A percentile compares a stretch with the other conserved stretches of the same genome.
These are phyloP conservation scores for Prietella phreatophila DNA, from an alignment of 2,113 vertebrate genomes.

Conservation along the genomic window DNA sequence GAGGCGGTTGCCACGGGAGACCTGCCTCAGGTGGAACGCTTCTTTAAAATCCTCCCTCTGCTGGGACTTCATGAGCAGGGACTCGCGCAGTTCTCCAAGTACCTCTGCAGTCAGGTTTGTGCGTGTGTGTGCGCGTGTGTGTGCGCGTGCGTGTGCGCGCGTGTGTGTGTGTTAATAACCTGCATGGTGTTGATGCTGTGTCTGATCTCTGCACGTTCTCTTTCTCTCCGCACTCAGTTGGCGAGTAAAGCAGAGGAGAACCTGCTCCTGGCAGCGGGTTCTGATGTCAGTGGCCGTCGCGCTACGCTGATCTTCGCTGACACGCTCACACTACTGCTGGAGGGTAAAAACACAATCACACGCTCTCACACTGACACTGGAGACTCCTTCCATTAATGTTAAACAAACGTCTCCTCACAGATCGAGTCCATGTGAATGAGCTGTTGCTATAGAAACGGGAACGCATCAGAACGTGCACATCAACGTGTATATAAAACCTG, in stretches of 20 bases:
- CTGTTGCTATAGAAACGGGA: too few species aligned
- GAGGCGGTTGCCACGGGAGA: conserved; percentile 85
- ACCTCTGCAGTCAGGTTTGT: conserved; percentile 91
- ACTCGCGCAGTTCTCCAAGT: conserved; percentile 90
- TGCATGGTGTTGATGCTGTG: neutral
- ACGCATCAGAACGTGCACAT: too few species aligned
- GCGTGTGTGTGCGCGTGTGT: conserved; percentile 59
- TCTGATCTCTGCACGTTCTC: neutral
- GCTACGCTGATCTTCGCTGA: conserved; percentile 91
- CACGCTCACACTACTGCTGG: conserved; percentile 90
- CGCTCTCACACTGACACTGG: neutral
- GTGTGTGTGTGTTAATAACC: neutral
- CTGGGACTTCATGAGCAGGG: conserved; percentile 93
- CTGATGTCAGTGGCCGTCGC: conserved; percentile 86
- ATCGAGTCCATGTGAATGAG: too few species aligned
- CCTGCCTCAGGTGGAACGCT: conserved; percentile 91
- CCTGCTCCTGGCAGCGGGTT: conserved; percentile 83
- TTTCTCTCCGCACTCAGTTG: conserved; percentile 70
- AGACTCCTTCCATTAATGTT: too few species aligned
- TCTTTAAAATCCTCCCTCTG: conserved; percentile 98
- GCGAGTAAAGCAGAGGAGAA: conserved; percentile 94
- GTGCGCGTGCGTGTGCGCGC: conserved; percentile 63
- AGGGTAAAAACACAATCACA: conserved; percentile 73
- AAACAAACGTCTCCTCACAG: too few species aligned
- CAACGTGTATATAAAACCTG: too few species aligned